These are phyloP conservation scores for Lasaia peninsularis DNA, from an alignment of 1,140 invertebrate genomes.

Conservation along the genomic window DNA sequence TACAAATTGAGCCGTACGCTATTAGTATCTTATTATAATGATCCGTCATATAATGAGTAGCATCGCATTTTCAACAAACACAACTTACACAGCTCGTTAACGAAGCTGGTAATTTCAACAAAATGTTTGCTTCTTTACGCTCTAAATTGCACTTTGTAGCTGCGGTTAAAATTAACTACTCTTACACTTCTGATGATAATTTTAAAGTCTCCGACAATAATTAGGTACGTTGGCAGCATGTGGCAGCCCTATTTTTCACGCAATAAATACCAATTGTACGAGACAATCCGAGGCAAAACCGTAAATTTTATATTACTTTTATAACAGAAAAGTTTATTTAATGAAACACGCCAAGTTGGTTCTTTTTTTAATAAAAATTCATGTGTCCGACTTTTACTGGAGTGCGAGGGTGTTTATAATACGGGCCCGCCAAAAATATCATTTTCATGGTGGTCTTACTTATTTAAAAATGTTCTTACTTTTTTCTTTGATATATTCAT, in stretches of 20 bases:
- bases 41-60: no score
- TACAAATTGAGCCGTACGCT: no score
- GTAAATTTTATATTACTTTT: conserved; percentile 7
- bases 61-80: no score
- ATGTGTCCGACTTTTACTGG: conserved; percentile 61
- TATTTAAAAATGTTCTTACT: neutral
- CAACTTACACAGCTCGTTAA: no score
- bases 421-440: conserved; percentile 55
- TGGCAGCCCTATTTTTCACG: neutral
- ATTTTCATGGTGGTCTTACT: conserved; percentile 54
- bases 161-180: no score
- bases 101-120: no score
- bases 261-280: conserved; percentile 45
- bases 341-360: conserved; percentile 66
- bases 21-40: no score
- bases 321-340: conserved; percentile 37
- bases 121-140: no score
- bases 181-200: neutral
- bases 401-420: conserved; percentile 47
- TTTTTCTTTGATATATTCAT: neutral
- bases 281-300: conserved; percentile 5
- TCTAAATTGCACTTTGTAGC: no score
- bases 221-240: no score
- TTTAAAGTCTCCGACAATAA: no score
- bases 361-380: conserved; percentile 62